Conservation (phyloP, 2,113 vertebrate genomes). For the Nycticebus coucang region DNA sequence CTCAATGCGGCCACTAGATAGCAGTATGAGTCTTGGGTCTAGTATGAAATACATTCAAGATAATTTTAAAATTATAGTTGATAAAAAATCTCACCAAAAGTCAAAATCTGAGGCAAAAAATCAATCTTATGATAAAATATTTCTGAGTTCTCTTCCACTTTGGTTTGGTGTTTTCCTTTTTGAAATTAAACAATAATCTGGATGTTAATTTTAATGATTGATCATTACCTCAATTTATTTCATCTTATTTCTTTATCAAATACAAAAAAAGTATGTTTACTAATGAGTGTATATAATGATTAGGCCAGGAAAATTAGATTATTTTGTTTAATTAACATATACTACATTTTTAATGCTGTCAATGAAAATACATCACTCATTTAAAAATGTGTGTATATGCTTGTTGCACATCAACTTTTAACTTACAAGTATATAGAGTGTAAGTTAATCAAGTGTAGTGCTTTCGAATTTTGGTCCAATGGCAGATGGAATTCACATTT, state of each 20-base stretch:
- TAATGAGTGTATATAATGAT: background rate
- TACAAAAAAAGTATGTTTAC: background rate
- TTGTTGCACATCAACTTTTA: background rate
- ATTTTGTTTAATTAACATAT: background rate
- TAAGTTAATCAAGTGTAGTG: background rate
- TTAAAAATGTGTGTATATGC: background rate
- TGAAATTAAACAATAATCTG: slow-evolving; percentile 37
- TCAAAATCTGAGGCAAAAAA: slow-evolving; percentile 54
- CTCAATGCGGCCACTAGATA: slow-evolving; percentile 81
- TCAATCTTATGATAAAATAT: slow-evolving; percentile 49
- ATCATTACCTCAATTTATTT: background rate
- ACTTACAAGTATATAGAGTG: background rate
- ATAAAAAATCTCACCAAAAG: slow-evolving; percentile 53
- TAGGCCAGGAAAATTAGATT: background rate
- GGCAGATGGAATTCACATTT: background rate
- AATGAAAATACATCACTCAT: slow-evolving; percentile 1
- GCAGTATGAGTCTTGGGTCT: slow-evolving; percentile 79
- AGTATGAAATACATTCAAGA: background rate
- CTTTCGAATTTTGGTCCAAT: background rate
- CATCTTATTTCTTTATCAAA: slow-evolving; percentile 7
- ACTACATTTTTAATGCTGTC: background rate
- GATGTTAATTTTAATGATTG: slow-evolving; percentile 5
- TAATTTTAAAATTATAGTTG: slow-evolving; percentile 35
- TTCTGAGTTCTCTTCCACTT: slow-evolving; percentile 47
- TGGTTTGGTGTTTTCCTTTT: background rate